phyloP scores from a whole-genome alignment of 2,797 vertebrate genomes.

The Anisognathus igniventris region DNA sequence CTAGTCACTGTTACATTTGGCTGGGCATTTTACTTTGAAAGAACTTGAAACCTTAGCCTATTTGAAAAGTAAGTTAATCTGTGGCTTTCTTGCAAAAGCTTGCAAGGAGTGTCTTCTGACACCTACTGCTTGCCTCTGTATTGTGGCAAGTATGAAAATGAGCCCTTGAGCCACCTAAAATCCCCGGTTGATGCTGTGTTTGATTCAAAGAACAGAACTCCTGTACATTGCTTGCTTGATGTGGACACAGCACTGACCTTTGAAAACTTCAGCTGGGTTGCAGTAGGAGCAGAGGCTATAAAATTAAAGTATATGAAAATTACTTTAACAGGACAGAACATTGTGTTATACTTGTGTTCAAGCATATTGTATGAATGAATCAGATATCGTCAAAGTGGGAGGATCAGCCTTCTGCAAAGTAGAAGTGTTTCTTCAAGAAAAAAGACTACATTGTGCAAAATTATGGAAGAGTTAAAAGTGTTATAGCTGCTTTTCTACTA shows the following conservation, averaged over 20 bases:
- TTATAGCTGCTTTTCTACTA: neutral
- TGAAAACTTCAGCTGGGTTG: neutral
- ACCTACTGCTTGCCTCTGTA: neutral
- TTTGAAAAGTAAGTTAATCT: neutral
- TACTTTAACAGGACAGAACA: neutral
- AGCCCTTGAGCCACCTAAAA: neutral
- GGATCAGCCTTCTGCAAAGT: neutral
- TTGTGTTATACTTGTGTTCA: neutral
- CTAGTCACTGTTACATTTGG: neutral
- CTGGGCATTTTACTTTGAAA: neutral
- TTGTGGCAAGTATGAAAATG: neutral
- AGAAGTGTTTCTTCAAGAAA: neutral
- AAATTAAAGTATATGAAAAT: neutral
- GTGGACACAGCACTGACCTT: neutral
- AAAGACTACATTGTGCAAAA: neutral
- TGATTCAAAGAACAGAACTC: neutral
- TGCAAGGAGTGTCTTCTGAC: neutral
- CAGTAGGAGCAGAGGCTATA: neutral
- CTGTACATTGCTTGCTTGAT: neutral
- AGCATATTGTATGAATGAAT: neutral
- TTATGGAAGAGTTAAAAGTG: conserved; percentile 21
- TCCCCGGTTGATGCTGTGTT: neutral
- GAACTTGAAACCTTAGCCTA: neutral
- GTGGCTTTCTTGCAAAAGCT: neutral
- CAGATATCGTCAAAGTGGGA: neutral